phyloP scores from a whole-genome alignment of 2,797 vertebrate genomes.

The Sylvilagus floridanus region DNA sequence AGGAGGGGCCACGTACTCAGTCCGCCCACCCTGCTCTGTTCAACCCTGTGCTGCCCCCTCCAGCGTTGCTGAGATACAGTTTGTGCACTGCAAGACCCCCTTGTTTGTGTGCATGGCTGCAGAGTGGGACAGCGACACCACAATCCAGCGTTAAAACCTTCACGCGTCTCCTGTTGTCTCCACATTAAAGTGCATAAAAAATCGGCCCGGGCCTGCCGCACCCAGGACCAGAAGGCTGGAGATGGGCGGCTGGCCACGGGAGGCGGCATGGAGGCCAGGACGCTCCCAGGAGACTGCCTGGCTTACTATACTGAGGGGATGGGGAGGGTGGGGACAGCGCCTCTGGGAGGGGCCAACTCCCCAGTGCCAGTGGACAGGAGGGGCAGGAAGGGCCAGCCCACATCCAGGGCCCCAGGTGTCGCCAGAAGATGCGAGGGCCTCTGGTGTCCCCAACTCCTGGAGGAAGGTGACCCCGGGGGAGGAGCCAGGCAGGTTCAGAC shows the following conservation, averaged over 20 bases:
- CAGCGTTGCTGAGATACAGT: neutral
- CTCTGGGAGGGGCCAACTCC: neutral
- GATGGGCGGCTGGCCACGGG: neutral
- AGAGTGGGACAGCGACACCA: neutral
- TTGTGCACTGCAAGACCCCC: slow-evolving; percentile 33
- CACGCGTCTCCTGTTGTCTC: neutral
- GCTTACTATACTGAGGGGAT: neutral
- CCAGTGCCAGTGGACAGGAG: neutral
- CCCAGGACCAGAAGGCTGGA: neutral
- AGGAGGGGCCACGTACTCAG: neutral
- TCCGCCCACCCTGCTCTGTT: no score
- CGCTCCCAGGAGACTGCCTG: neutral
- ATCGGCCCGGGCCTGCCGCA: neutral
- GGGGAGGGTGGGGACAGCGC: no score
- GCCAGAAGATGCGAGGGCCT: no score
- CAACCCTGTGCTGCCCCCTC: no score
- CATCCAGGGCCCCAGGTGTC: no score
- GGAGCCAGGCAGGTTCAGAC: neutral
- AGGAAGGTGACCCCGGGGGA: neutral
- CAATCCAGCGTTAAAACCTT: neutral
- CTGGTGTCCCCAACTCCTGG: neutral
- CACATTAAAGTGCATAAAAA: neutral
- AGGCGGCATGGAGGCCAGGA: neutral
- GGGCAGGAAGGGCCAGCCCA: neutral
- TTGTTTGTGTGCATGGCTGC: neutral